phyloP scores from a whole-genome alignment of 37 sponge, comb jelly and placozoan species.

The Beroe ovata region DNA sequence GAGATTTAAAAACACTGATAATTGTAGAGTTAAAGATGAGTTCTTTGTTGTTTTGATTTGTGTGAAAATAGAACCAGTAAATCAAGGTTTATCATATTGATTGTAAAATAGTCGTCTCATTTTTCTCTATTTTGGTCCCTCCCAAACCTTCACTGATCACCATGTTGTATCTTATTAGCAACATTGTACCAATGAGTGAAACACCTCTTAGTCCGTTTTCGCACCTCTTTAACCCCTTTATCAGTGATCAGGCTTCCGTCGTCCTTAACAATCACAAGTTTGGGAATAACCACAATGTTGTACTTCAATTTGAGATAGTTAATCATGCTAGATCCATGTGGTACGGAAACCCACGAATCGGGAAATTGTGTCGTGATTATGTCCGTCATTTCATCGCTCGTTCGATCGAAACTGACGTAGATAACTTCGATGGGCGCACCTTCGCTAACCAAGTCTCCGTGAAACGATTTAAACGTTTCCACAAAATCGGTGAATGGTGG shows the following conservation, averaged over 20 bases:
- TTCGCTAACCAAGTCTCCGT: not conserved
- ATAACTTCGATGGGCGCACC: constrained; percentile 24
- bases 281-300: constrained; percentile 61
- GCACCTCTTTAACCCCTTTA: constrained; percentile 37
- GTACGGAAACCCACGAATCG: not conserved
- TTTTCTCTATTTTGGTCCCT: too few species aligned
- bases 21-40: constrained; percentile 23
- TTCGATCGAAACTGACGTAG: constrained; percentile 51
- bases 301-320: constrained; percentile 41
- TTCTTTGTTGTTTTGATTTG: constrained; percentile 63
- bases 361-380: not conserved
- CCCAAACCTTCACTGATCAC: too few species aligned
- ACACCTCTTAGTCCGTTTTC: constrained; percentile 35
- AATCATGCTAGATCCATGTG: constrained; percentile 3
- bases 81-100: not conserved
- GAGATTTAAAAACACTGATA: too few species aligned
- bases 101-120: not conserved
- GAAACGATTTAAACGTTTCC: not conserved
- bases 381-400: constrained; percentile 9
- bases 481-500: constrained; percentile 50
- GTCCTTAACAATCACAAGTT: constrained; percentile 30
- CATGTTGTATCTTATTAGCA: not conserved
- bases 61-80: constrained; percentile 57
- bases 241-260: constrained; percentile 21
- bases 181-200: constrained; percentile 42